Conservation (phyloP, 2,888 invertebrate species). For the Tinea pellionella region DNA sequence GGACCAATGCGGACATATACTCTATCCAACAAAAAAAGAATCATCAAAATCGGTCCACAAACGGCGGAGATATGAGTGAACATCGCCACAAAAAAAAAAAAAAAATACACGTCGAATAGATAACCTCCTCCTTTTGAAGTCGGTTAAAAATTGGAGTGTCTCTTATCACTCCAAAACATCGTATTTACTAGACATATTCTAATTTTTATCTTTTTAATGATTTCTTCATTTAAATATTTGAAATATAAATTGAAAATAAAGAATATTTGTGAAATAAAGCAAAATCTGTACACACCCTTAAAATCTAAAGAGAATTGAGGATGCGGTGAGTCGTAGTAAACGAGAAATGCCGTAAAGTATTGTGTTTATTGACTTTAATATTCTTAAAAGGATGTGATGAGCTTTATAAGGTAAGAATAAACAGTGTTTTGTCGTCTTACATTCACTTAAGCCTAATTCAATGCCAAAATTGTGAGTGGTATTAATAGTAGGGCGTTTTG, state of each 20-base stretch:
- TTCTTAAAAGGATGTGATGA: conserved; percentile 2
- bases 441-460: conserved; percentile 3
- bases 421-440: neutral
- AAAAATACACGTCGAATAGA: too few species aligned
- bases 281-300: neutral
- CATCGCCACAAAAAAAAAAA: too few species aligned
- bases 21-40: too few species aligned
- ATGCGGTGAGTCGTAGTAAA: conserved; percentile 1
- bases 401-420: neutral
- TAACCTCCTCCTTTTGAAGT: too few species aligned
- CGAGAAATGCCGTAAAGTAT: conserved; percentile 8
- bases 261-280: neutral
- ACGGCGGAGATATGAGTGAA: too few species aligned
- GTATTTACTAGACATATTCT: too few species aligned
- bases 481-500: neutral
- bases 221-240: too few species aligned
- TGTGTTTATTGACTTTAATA: conserved; percentile 6
- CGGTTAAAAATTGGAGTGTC: too few species aligned
- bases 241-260: neutral
- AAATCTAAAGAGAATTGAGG: neutral
- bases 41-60: too few species aligned
- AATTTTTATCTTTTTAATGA: too few species aligned
- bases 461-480: neutral
- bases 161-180: too few species aligned
- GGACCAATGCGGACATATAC: too few species aligned